Conservation (phyloP, 2,113 vertebrate species). For the Xenotilapia leptura region DNA sequence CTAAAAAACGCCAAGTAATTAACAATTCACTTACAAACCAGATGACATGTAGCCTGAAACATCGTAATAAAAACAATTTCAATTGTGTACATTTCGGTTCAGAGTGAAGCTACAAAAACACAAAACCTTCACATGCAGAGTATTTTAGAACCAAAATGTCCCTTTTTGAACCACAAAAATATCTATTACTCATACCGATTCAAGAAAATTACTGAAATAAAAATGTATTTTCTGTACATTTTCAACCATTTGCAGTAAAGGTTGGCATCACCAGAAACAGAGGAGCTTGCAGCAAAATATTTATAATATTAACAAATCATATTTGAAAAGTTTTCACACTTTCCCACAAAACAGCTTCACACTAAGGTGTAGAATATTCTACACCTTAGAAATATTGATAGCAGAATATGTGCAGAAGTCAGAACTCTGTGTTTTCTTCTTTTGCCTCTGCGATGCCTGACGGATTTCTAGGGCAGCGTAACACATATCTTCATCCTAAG, state of each 20-base stretch:
- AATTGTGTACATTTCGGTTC: background rate
- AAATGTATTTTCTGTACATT: background rate
- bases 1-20: background rate
- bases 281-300: background rate
- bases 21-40: background rate
- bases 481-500: background rate
- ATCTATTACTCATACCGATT: background rate
- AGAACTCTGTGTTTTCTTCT: background rate
- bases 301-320: background rate
- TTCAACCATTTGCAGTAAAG: background rate
- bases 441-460: background rate
- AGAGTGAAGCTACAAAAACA: background rate
- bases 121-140: background rate
- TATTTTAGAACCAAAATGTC: background rate
- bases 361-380: background rate
- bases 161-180: background rate
- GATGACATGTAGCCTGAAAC: background rate
- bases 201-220: fast-evolving
- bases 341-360: background rate
- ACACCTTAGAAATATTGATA: background rate
- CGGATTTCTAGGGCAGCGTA: background rate
- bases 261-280: background rate
- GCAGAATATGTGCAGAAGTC: background rate
- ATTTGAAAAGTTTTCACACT: background rate
- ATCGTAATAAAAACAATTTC: background rate